phyloP scores from a whole-genome alignment of 1,140 invertebrate species.

The Hypsibius dujardini region DNA sequence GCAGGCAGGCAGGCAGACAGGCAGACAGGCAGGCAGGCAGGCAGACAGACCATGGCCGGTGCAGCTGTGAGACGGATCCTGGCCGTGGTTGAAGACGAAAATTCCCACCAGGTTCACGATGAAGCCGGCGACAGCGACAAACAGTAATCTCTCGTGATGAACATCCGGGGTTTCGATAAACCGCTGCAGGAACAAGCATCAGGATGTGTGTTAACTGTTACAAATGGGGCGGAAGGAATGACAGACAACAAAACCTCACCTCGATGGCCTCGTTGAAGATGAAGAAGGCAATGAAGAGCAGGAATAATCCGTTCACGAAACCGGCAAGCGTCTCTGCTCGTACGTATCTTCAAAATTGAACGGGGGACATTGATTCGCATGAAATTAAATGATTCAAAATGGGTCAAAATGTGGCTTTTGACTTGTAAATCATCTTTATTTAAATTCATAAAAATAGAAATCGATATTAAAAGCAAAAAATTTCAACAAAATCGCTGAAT shows the following conservation, averaged over 20 bases:
- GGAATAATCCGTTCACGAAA: slow-evolving; percentile 85
- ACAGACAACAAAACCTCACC: slow-evolving; percentile 27
- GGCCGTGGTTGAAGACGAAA: slow-evolving; percentile 83
- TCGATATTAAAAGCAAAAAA: neutral
- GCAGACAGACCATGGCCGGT: neutral
- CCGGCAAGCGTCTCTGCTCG: slow-evolving; percentile 85
- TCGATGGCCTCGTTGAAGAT: slow-evolving; percentile 87
- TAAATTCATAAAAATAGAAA: slow-evolving; percentile 26
- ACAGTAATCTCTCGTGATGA: slow-evolving; percentile 71
- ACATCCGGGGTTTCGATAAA: slow-evolving; percentile 81
- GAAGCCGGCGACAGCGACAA: slow-evolving; percentile 77
- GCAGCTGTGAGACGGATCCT: slow-evolving; percentile 42
- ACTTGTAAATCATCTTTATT: no score
- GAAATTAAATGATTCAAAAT: no score
- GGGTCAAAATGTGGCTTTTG: no score
- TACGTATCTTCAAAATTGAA: slow-evolving; percentile 44
- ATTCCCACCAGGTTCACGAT: slow-evolving; percentile 87
- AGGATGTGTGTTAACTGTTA: neutral
- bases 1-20: neutral
- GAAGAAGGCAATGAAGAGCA: slow-evolving; percentile 86
- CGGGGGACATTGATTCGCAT: no score
- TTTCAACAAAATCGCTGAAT: no score
- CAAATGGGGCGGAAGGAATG: no score
- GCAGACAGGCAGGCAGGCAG: no score
- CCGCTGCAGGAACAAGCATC: slow-evolving; percentile 34